Evolutionary conservation across 2,113 vertebrate species (phyloP).

Genomic region (Channa argus): DNA sequence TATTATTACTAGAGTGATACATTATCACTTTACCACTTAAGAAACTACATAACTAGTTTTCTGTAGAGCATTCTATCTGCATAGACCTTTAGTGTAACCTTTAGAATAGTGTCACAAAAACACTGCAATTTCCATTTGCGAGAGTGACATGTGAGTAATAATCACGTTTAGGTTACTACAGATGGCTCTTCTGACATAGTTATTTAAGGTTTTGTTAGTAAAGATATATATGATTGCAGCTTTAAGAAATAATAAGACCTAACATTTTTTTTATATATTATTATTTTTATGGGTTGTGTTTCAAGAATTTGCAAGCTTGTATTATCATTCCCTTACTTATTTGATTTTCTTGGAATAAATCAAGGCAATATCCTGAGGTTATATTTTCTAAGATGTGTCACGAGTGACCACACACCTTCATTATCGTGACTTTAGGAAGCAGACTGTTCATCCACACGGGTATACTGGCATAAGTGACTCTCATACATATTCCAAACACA

Average conservation of each 20-base stretch:
- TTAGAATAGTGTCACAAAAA: too few relatives aligned
- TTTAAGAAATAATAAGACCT: background rate
- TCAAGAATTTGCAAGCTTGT: background rate
- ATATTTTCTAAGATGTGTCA: slow-evolving; percentile 11
- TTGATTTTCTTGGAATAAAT: background rate
- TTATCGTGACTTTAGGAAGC: slow-evolving; percentile 19
- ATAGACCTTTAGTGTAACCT: too few relatives aligned
- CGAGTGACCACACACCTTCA: slow-evolving; percentile 31
- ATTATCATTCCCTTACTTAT: background rate
- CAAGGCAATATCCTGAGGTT: background rate
- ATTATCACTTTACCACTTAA: too few relatives aligned
- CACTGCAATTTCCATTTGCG: too few relatives aligned
- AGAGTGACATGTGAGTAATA: too few relatives aligned
- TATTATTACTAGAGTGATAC: too few relatives aligned
- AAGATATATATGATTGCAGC: too few relatives aligned
- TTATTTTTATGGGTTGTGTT: background rate
- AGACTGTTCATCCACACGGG: slow-evolving; percentile 26
- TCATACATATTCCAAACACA: slow-evolving; percentile 49
- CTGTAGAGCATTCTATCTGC: too few relatives aligned
- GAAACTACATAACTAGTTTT: too few relatives aligned
- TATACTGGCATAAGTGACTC: slow-evolving; percentile 17
- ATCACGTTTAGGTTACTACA: too few relatives aligned
- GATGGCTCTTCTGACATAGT: too few relatives aligned
- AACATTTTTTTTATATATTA: background rate
- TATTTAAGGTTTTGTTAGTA: too few relatives aligned